Evolutionary conservation across 2,797 vertebrate species (phyloP), one percentile per base, ranked within the genome.

Genomic region (Lophius americanus): DNA sequence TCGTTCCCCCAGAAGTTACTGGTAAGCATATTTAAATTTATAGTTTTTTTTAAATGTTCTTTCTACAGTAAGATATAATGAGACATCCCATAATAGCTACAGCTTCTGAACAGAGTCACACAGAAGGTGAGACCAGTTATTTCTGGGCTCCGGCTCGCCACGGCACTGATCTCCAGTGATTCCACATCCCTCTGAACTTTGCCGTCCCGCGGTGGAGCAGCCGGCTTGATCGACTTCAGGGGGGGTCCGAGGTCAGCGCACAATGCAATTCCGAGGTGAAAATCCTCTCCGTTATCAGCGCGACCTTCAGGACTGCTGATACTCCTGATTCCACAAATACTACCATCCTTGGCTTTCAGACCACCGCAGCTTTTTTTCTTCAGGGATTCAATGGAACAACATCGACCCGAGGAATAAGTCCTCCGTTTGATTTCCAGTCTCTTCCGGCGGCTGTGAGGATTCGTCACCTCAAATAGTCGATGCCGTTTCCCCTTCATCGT

Each of bases 221-320:
- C 75, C 65, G 70, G 81, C 92, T 90, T 90, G 90, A 91, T 90
- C 84, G 82, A 90, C 89, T 93, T 92, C 90, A 79, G 88, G 85
- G 85, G 88, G 23, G 85, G 82, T 82, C 86, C 78, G 92, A 92
- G 92, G 93, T 93, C 84, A 75, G 36, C 73, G 70, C 86, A 89
- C 88, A 92, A 91, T 90, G 87, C 81, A 80, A 81, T 85, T 81
- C 88, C 75, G 81, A 81, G 88, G 85, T 83, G 80, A 81, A 92
- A 91, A 92, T 90, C 88, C 87, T 70, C 75, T 80, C 88, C 88
- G 83, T 94, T 94, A 94, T 93, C 93, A 88, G 83, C 36, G 38
- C 88, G 92, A 94, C 94, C 93, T 94, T 93, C 90, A 90, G 72
- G 83, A 85, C 79, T 69, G 88, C 88, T 85, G 90, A 90, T 89